These are phyloP conservation scores for Coracopsis vasa DNA, from an alignment of 2,113 vertebrate species.

Conservation along the genomic window DNA sequence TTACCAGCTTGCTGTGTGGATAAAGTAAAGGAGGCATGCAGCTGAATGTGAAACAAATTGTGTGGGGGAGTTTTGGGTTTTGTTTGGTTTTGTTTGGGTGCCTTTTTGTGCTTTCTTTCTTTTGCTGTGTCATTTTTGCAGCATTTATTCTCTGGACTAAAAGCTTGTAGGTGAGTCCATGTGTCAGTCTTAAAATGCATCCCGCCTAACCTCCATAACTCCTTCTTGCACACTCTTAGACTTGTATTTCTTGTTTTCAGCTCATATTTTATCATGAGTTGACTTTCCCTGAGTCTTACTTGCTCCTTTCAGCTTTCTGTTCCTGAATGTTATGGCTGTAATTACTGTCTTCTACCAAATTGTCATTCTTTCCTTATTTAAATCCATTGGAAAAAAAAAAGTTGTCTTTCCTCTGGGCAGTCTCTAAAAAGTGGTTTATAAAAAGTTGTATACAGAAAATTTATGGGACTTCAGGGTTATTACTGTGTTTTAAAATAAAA, in stretches of 20 bases:
- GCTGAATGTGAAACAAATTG: not conserved
- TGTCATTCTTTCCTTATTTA: not conserved
- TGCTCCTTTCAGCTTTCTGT: not conserved
- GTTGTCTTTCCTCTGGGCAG: not conserved
- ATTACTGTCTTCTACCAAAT: not conserved
- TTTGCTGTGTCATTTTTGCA: not conserved
- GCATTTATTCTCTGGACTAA: not conserved
- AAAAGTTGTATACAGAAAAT: not conserved
- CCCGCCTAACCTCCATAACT: accelerated
- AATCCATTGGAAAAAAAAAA: not conserved
- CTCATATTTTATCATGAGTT: not conserved
- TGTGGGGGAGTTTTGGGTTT: not conserved
- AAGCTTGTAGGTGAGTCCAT: not conserved
- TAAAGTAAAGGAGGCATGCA: not conserved
- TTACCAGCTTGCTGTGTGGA: not conserved
- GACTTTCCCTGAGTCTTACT: not conserved
- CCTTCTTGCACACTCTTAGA: not conserved
- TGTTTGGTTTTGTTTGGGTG: not conserved
- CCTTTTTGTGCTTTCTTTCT: not conserved
- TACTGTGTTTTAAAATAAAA: not conserved
- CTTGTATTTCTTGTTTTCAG: not conserved
- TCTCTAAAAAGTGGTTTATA: not conserved
- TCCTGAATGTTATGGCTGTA: not conserved
- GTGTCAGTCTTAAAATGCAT: not conserved
- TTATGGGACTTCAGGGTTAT: not conserved